Evolutionary conservation across 2,113 vertebrate genomes (phyloP), one percentile per base, ranked within the genome.

Genomic region (Nipponia nippon): DNA sequence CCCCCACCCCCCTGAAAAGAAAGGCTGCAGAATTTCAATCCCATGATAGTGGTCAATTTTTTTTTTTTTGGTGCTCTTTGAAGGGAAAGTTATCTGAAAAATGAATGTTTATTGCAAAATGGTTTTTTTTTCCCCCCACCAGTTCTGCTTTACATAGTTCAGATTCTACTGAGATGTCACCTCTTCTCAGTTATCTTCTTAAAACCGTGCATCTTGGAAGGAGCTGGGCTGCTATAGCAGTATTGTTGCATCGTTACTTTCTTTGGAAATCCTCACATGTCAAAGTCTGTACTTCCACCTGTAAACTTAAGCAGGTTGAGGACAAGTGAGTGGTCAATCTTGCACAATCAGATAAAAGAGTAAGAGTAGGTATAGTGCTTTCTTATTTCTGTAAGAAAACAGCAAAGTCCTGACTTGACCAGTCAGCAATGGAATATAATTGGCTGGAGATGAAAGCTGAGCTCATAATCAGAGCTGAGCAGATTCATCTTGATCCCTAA

Each of bases 21-120:
- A 70, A 70, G 1, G 7, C 46, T 49, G 30, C 19, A 73, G 15
- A 58, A 58, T 63, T 81, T 73, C 19, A 59, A 13, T 52, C 23
- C 65, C 7, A 13, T 30, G 8, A 32, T 19, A 67, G 6, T 3
- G 0, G 7, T 40, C 0, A 0, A 2, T 61, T 59, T 32, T 30
- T 36, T 14, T 14, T 7, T 26, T 11, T 25, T 67, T 10, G 5
- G 1, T 66, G 27, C 3, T 76, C 42, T 63, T 67, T 65, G 22
- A 78, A 78, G 13, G 26, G 38, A 63, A 71, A 72, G 4, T 25
- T 87, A 8, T 15, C 19, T 50, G 32, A 20, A 61, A 95, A 92
- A 85, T 34, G 20, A 56, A 94, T 73, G 7, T 13, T 90, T 66
- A 65, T 75, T 61, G 36, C 25, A 59, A 82, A 72, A 30, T 8